Conservation (phyloP, 2,888 invertebrate genomes). For the Anagyrus pseudococci region DNA sequence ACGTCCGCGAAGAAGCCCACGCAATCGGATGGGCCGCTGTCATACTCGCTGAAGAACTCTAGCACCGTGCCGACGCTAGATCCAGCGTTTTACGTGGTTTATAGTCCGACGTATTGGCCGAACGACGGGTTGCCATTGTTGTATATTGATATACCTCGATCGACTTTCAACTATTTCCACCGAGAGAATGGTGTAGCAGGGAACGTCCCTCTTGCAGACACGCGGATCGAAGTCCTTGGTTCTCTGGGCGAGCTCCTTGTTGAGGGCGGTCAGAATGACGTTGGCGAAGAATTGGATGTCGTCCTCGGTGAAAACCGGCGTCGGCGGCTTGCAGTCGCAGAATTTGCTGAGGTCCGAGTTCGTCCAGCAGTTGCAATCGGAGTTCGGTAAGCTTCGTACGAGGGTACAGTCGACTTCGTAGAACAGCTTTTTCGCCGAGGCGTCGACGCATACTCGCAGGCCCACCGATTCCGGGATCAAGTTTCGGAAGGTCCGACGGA, state of each 20-base stretch:
- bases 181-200: too few relatives aligned
- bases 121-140: too few relatives aligned
- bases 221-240: not conserved
- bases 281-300: slow-evolving; percentile 8
- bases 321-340: not conserved
- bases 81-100: too few relatives aligned
- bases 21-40: too few relatives aligned
- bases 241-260: not conserved
- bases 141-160: too few relatives aligned
- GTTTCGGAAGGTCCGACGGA: slow-evolving; percentile 12
- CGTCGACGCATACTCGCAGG: slow-evolving; percentile 7
- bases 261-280: slow-evolving; percentile 2
- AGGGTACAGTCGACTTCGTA: not conserved
- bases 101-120: too few relatives aligned
- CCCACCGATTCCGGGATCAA: not conserved
- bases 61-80: too few relatives aligned
- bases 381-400: not conserved
- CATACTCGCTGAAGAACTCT: too few relatives aligned
- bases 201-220: not conserved
- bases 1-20: too few relatives aligned
- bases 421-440: not conserved
- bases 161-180: too few relatives aligned
- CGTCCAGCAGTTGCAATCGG: slow-evolving; percentile 7
- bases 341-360: not conserved
- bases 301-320: not conserved